A percentile compares a stretch with the other conserved stretches of the same genome.
Evolutionary conservation across 2,888 invertebrate genomes (phyloP).

Genomic region (Drosophila fungiperda): DNA sequence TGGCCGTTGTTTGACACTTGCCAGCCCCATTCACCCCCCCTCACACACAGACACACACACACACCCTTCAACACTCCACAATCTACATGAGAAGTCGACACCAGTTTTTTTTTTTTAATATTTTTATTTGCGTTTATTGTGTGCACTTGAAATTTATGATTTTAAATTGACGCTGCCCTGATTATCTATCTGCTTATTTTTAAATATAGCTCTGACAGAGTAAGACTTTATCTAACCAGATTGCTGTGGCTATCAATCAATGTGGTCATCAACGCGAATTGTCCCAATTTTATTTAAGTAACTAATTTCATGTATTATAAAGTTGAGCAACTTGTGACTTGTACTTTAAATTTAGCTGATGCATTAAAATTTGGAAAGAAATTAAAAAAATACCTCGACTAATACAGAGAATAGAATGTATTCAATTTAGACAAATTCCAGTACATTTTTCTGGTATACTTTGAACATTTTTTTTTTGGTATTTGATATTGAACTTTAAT

Average conservation of each 20-base stretch:
- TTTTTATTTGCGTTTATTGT: slow-evolving; percentile 31
- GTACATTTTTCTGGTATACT: background rate
- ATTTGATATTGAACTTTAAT: background rate
- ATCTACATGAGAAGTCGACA: slow-evolving; percentile 21
- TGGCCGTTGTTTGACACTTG: slow-evolving; percentile 80
- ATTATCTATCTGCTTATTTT: slow-evolving; percentile 43
- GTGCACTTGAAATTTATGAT: slow-evolving; percentile 63
- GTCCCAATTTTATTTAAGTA: slow-evolving; percentile 7
- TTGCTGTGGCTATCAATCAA: slow-evolving; percentile 40
- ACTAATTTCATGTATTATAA: background rate
- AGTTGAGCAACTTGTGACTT: background rate
- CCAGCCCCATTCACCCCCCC: slow-evolving; percentile 47
- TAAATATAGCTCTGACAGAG: slow-evolving; percentile 60
- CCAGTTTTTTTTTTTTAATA: slow-evolving; percentile 1
- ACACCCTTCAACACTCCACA: slow-evolving; percentile 14
- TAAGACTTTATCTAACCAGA: slow-evolving; percentile 28
- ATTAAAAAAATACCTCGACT: background rate
- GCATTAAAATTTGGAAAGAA: background rate
- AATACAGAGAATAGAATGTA: background rate
- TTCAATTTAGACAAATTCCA: background rate
- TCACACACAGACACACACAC: background rate
- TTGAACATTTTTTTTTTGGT: background rate
- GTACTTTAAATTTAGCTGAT: background rate
- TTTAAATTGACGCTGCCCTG: slow-evolving; percentile 37
- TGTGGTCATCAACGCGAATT: slow-evolving; percentile 12